Evolutionary conservation across 2,797 vertebrate species (phyloP).

Genomic region (Sphaeramia orbicularis): DNA sequence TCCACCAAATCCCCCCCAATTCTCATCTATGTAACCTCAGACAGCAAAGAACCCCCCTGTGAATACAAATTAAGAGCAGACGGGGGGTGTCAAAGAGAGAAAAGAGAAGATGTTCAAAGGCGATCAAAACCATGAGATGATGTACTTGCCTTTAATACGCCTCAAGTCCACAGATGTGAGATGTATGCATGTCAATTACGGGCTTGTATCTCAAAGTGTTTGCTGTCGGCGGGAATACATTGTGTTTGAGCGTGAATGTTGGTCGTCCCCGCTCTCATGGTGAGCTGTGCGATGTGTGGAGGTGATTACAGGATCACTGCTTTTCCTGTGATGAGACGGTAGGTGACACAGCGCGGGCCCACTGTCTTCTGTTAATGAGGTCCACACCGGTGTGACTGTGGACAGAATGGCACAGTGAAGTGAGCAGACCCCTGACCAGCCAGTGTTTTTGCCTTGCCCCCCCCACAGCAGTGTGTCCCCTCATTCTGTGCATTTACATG

Average conservation of each 20-base stretch:
- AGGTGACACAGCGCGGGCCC: conserved; percentile 55
- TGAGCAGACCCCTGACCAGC: conserved; percentile 26
- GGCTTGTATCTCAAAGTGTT: conserved; percentile 26
- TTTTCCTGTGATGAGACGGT: conserved; percentile 53
- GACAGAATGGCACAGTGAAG: conserved; percentile 53
- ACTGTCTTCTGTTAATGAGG: conserved; percentile 68
- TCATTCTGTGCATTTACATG: too few relatives aligned
- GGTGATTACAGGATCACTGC: conserved; percentile 43
- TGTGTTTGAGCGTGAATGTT: conserved; percentile 5
- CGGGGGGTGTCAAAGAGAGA: conserved; percentile 33
- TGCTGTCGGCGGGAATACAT: conserved; percentile 21
- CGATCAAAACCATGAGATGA: conserved; percentile 65
- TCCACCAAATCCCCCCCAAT: conserved; percentile 62
- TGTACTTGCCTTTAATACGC: conserved; percentile 54
- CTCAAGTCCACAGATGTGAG: conserved; percentile 43
- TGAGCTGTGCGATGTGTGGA: conserved; percentile 48
- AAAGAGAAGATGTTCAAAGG: conserved; percentile 58
- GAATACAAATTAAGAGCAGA: conserved; percentile 73
- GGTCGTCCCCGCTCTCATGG: conserved; percentile 27
- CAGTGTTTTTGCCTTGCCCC: too few relatives aligned
- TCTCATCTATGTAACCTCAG: conserved; percentile 71
- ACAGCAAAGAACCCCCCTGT: conserved; percentile 42
- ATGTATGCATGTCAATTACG: conserved; percentile 37
- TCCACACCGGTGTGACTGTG: conserved; percentile 54
- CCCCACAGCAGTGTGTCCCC: too few relatives aligned